A percentile compares a stretch with the other conserved stretches of the same genome.
Evolutionary conservation across 2,113 vertebrate genomes (phyloP).

Genomic region (Festucalex cinctus): DNA sequence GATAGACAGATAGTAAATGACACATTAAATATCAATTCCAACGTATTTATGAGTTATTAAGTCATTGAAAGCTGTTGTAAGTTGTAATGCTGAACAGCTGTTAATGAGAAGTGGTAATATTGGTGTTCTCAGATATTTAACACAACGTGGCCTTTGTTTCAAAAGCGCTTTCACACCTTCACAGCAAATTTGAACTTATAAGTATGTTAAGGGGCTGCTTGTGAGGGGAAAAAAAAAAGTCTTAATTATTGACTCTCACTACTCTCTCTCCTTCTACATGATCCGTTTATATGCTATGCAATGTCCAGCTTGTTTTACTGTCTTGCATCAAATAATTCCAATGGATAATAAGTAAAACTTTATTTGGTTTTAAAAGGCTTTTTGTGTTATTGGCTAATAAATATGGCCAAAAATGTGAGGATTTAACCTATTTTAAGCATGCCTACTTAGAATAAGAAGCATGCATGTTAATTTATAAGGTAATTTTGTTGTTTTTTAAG

Average conservation of each 20-base stretch:
- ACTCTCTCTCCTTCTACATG: neutral
- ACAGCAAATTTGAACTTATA: neutral
- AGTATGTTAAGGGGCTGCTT: neutral
- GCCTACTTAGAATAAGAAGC: no score
- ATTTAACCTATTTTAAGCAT: no score
- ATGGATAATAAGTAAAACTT: no score
- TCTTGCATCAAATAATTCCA: neutral
- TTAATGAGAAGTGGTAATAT: conserved; percentile 43
- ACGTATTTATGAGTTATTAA: conserved; percentile 46
- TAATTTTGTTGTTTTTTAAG: no score
- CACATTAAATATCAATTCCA: conserved; percentile 42
- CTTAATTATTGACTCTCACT: neutral
- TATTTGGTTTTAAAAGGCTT: no score
- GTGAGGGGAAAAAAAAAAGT: neutral
- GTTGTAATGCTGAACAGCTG: conserved; percentile 38
- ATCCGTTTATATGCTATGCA: no score
- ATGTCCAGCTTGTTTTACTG: no score
- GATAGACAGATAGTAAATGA: conserved; percentile 27
- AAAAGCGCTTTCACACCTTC: conserved; percentile 27
- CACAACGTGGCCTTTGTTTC: conserved; percentile 49
- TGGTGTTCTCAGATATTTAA: conserved; percentile 36
- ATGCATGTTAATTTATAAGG: no score
- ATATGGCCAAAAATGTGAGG: no score
- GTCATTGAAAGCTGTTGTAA: conserved; percentile 43
- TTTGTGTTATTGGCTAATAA: no score